Evolutionary conservation across 2,113 vertebrate species (phyloP).

Genomic region (Passer domesticus): DNA sequence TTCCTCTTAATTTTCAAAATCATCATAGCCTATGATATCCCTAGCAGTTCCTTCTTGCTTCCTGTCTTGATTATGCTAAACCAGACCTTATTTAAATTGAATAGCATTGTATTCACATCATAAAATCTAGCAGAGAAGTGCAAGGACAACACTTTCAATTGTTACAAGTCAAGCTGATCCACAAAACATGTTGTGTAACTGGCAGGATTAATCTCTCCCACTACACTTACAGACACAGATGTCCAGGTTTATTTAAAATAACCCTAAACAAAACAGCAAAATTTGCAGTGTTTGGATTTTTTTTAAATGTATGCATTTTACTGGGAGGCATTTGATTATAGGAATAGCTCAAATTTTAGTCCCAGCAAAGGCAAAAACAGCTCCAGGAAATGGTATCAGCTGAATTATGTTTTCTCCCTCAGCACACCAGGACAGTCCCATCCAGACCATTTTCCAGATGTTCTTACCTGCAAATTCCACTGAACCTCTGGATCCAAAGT

Average conservation of each 20-base stretch:
- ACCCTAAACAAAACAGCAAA: background rate
- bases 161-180: background rate
- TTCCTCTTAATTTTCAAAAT: background rate
- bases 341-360: background rate
- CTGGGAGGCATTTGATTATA: background rate
- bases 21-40: background rate
- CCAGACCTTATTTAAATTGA: background rate
- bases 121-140: background rate
- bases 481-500: fast-evolving
- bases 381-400: background rate
- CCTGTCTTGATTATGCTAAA: background rate
- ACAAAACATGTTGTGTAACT: background rate
- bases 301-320: background rate
- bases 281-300: background rate
- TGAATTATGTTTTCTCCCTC: background rate
- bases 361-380: background rate
- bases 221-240: constrained; percentile 13
- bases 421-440: background rate
- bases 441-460: background rate
- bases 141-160: background rate
- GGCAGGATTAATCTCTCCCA: constrained; percentile 13
- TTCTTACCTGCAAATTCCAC: background rate
- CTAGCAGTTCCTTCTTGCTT: background rate
- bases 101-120: background rate
- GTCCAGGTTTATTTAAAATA: constrained; percentile 46